Base-by-base conservation (phyloP, 2,888 invertebrate species). In the Euproctis similis region DNA sequence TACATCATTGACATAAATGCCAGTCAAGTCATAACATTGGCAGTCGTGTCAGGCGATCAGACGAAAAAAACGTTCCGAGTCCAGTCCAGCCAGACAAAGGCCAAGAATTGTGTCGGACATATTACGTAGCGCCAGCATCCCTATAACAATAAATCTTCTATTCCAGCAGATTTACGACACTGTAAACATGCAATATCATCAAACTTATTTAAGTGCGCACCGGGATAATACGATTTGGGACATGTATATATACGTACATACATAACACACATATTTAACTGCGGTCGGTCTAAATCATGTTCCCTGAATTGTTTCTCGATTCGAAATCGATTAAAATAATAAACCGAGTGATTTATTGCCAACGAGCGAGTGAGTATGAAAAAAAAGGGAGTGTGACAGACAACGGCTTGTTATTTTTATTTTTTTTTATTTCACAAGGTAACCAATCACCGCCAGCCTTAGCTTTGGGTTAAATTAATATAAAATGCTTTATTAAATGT, bases 181-280 rank as follows among this genome's bases (percentile, higher is more conserved):
- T 52, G 68, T 76, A 76, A 76, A 78, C 68, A 67, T 67, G 72
- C 61, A 67, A 74, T 68, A 72, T 69, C 74, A 67, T 73, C 52
- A 57, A 51, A 66, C 33, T 45, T 49, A 66, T 63, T 69, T 65
- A 60, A 68, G 54, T 51, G 53, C 38, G 39, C 42, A 53, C 36
- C n/a, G 38, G 42, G 49, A 51, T 42, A 25, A 30, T 45, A 46
- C 46, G 37, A 43, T 50, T 56, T 51, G 48, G 52, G 44, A 44
- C 44, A n/a, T n/a, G n/a, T n/a, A n/a, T n/a, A n/a, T n/a, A n/a
- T n/a, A n/a, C n/a, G n/a, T n/a, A n/a, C n/a, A n/a, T n/a, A n/a
- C n/a, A n/a, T n/a, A n/a, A n/a, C n/a, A n/a, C n/a, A n/a, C n/a
- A 42, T 36, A 37, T 46, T 49, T 46, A 49, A 43, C 30, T 34